phyloP scores from a whole-genome alignment of 2,888 invertebrate species.

The Chloromyia formosa region DNA sequence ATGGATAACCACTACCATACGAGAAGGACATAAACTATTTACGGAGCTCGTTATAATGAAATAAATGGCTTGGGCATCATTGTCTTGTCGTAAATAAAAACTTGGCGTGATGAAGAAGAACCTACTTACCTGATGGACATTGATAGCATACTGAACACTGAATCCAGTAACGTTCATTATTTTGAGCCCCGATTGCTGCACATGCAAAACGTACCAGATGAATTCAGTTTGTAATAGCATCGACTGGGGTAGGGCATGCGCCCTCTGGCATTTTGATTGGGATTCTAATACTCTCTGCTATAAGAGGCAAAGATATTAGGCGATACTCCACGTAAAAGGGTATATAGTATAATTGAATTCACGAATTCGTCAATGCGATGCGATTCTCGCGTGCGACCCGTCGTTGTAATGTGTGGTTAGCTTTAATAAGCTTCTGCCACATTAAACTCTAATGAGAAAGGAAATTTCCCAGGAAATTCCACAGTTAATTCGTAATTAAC shows the following conservation, averaged over 20 bases:
- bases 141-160: slow-evolving; percentile 2
- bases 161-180: background rate
- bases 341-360: too few relatives aligned
- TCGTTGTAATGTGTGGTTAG: too few relatives aligned
- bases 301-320: too few relatives aligned
- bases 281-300: slow-evolving; percentile 5
- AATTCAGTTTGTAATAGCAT: slow-evolving; percentile 12
- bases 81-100: slow-evolving; percentile 17
- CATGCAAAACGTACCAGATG: background rate
- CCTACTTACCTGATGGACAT: background rate
- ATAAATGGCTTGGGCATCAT: slow-evolving; percentile 28
- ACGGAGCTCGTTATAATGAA: slow-evolving; percentile 28
- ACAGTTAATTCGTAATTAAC: too few relatives aligned
- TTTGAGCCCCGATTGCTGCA: too few relatives aligned
- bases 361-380: too few relatives aligned
- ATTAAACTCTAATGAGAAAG: too few relatives aligned
- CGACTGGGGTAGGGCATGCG: background rate
- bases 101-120: background rate
- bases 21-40: slow-evolving; percentile 36
- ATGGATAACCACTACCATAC: background rate
- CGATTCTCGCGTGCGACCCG: too few relatives aligned
- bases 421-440: too few relatives aligned
- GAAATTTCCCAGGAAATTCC: too few relatives aligned
- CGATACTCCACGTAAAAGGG: too few relatives aligned
- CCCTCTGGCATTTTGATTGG: background rate